A percentile compares a stretch with the other conserved stretches of the same genome.
Evolutionary conservation across 2,113 vertebrate species (phyloP).

Genomic region (Neolamprologus hecqui): DNA sequence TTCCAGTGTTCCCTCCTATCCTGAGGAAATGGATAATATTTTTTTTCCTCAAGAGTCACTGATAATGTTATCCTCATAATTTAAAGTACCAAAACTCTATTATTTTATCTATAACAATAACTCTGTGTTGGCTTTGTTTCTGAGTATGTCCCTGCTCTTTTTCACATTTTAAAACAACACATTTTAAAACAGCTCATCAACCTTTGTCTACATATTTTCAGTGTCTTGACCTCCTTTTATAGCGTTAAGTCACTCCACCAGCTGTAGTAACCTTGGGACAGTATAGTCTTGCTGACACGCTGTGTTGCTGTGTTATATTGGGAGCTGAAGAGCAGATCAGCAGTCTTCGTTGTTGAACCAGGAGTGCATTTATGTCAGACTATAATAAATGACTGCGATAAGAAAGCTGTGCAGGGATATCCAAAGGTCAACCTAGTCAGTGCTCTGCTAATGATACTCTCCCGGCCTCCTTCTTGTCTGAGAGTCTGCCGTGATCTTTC

Average conservation of each 20-base stretch:
- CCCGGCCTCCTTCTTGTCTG: neutral
- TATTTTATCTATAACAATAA: neutral
- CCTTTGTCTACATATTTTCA: neutral
- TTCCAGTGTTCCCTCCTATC: neutral
- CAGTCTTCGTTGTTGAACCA: neutral
- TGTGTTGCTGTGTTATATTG: neutral
- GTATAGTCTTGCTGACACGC: neutral
- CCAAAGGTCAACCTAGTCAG: constrained; percentile 26
- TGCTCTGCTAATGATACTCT: constrained; percentile 16
- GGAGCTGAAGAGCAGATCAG: neutral
- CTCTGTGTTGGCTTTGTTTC: neutral
- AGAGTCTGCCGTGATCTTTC: constrained; percentile 20
- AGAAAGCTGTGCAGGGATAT: constrained; percentile 14
- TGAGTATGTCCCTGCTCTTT: neutral
- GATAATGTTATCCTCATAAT: neutral
- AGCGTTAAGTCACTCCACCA: neutral
- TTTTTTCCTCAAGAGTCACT: neutral
- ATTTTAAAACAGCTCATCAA: neutral
- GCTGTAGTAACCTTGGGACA: neutral
- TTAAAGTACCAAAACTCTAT: neutral
- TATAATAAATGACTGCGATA: neutral
- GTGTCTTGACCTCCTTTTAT: neutral
- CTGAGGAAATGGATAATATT: neutral
- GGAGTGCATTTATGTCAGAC: neutral
- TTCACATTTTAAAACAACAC: neutral